Evolutionary conservation across 2,797 vertebrate species (phyloP), one percentile per base, ranked within the genome.

Genomic region (Semotilus atromaculatus): DNA sequence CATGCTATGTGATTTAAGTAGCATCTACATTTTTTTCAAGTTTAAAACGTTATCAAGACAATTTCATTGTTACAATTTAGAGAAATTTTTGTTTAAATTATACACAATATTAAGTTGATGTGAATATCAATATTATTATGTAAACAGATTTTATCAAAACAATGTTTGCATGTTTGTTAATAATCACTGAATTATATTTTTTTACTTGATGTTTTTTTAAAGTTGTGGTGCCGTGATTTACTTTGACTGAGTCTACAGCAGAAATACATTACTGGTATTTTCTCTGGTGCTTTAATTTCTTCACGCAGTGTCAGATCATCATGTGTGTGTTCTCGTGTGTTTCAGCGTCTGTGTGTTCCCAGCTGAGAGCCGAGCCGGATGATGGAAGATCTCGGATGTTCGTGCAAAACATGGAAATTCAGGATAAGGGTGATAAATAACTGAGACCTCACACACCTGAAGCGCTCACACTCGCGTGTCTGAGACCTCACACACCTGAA

Each of bases 361-460:
- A 36, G 14, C 23, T 68, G 43, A 36, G n/a, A 45, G 43, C 43
- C 9, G 38, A 40, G 78, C 14, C 48, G 66, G 48, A 70, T 70
- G 79, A 70, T 55, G 66, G 68, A 81, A 81, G 36, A 81, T 71
- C 66, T 31, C 11, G 11, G 18, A 10, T 70, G 5, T 43, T 21
- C 13, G 1, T 9, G 80, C 9, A 81, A 16, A 55, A 8, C 10
- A 38, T 55, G 64, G 19, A 36, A 75, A 53, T 75, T 53, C 29
- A 53, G 48, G 21, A 29, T 53, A 13, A 21, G 31, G 71, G 29
- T 3, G 5, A 66, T 29, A n/a, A 36, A 19, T 38, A 38, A 23
- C 62, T 29, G 26, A 58, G n/a, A 43, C 43, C 36, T 51, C 48
- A 5, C 36, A 38, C 36, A 31, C 31, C 31, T 31, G 31, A 31